A percentile compares a stretch with the other conserved stretches of the same genome.
These are phyloP conservation scores for Rhinatrema bivittatum DNA, from an alignment of 2,797 vertebrate species.

Conservation along the genomic window DNA sequence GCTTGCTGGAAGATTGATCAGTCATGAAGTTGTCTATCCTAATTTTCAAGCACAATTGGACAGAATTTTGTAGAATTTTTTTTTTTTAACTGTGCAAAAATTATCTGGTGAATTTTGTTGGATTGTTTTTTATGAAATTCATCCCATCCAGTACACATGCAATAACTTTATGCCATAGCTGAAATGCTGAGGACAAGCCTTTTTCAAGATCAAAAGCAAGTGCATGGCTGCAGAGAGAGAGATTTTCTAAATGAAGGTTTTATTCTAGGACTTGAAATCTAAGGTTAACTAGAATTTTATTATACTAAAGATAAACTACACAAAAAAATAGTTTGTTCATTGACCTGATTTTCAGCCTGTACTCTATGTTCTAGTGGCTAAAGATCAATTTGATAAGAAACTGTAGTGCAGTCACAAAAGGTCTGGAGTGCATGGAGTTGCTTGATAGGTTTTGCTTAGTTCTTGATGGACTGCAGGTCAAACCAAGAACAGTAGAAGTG, in stretches of 20 bases:
- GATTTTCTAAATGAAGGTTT: not conserved
- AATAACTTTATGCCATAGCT: too few species aligned
- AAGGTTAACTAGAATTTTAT: not conserved
- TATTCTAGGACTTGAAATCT: constrained; percentile 2
- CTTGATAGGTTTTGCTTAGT: not conserved
- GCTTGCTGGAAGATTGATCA: too few species aligned
- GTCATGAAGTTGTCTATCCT: too few species aligned
- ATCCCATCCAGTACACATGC: too few species aligned
- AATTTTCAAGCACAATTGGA: too few species aligned
- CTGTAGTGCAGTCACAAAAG: not conserved
- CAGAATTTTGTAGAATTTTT: too few species aligned
- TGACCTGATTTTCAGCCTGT: not conserved
- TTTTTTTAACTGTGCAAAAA: too few species aligned
- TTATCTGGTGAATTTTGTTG: too few species aligned
- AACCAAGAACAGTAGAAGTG: not conserved
- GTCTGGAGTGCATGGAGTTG: not conserved
- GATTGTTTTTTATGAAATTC: too few species aligned
- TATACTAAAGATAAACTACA: constrained; percentile 1
- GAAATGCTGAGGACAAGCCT: not conserved
- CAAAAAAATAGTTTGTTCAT: constrained; percentile 1
- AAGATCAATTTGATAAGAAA: not conserved
- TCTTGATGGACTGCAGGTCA: not conserved
- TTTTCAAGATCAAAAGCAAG: constrained; percentile 1
- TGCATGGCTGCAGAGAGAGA: too few species aligned
- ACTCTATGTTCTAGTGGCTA: not conserved